Percentiles rank a stretch among this genome's conserved stretches.
These are phyloP conservation scores for Drosophila repletoides DNA, from an alignment of 1,140 invertebrate genomes.

Conservation along the genomic window DNA sequence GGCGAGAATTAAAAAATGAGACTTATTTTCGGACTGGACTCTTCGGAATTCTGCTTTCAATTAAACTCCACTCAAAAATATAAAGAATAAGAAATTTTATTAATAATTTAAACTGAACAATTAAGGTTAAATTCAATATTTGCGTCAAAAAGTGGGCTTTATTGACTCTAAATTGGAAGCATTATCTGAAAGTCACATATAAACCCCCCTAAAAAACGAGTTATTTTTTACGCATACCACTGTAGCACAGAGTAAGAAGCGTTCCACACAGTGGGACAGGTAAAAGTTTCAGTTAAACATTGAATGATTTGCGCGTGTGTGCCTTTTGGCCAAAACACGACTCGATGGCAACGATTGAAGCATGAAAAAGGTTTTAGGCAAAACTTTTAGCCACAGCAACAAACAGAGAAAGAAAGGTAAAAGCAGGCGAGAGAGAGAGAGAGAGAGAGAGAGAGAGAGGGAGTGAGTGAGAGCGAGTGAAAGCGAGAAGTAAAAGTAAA, in stretches of 20 bases:
- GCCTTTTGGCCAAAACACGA: conserved; percentile 38
- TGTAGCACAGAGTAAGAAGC: conserved; percentile 1
- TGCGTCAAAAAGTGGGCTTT: too few relatives aligned
- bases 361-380: conserved; percentile 78
- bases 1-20: too few relatives aligned
- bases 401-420: neutral
- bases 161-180: too few relatives aligned
- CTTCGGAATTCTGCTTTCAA: too few relatives aligned
- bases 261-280: conserved; percentile 29
- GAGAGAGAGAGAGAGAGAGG: neutral
- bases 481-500: neutral
- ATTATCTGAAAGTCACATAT: too few relatives aligned
- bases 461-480: neutral
- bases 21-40: too few relatives aligned
- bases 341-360: conserved; percentile 38
- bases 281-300: conserved; percentile 49
- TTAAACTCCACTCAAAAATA: too few relatives aligned
- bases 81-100: too few relatives aligned
- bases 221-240: too few relatives aligned
- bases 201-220: too few relatives aligned
- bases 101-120: too few relatives aligned
- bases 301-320: conserved; percentile 39
- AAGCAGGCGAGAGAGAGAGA: neutral
- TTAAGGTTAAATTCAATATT: too few relatives aligned
- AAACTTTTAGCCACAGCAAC: conserved; percentile 24